Percentiles rank a stretch among this genome's conserved stretches.
These are phyloP conservation scores for Protosalanx chinensis DNA, from an alignment of 2,797 vertebrate species.

Conservation along the genomic window DNA sequence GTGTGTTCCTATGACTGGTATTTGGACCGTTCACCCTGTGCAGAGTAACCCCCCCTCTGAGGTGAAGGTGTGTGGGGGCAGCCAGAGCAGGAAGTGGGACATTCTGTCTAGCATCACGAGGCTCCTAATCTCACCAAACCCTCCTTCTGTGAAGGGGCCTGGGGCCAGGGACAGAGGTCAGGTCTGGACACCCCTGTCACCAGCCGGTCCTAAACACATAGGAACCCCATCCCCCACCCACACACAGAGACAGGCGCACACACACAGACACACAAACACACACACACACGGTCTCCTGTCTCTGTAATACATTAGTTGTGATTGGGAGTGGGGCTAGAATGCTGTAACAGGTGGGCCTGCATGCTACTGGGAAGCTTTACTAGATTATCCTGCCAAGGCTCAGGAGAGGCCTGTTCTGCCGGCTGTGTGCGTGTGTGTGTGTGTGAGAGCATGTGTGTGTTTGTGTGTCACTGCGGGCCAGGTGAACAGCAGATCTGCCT, in stretches of 20 bases:
- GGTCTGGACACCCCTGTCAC: no score
- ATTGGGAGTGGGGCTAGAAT: constrained; percentile 62
- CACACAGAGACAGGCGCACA: neutral
- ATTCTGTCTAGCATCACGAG: neutral
- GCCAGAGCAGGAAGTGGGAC: constrained; percentile 21
- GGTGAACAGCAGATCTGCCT: constrained; percentile 66
- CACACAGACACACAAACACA: constrained; percentile 27
- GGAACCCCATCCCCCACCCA: neutral
- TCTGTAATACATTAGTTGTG: constrained; percentile 54
- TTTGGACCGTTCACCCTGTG: constrained; percentile 72
- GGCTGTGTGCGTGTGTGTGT: constrained; percentile 11
- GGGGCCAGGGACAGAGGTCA: no score
- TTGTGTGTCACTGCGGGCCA: constrained; percentile 50
- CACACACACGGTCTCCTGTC: constrained; percentile 19
- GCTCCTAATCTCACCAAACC: neutral
- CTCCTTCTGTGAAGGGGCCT: no score
- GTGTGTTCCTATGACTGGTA: constrained; percentile 66
- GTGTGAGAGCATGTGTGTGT: constrained; percentile 11
- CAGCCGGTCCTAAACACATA: no score
- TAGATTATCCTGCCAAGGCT: constrained; percentile 65
- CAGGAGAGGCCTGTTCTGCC: constrained; percentile 40
- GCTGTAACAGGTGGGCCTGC: constrained; percentile 70
- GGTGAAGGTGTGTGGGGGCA: constrained; percentile 63
- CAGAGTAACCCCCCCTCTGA: constrained; percentile 73
- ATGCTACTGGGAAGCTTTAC: constrained; percentile 62